phyloP scores from a whole-genome alignment of 2,113 vertebrate genomes.

The Xiphophorus hellerii region DNA sequence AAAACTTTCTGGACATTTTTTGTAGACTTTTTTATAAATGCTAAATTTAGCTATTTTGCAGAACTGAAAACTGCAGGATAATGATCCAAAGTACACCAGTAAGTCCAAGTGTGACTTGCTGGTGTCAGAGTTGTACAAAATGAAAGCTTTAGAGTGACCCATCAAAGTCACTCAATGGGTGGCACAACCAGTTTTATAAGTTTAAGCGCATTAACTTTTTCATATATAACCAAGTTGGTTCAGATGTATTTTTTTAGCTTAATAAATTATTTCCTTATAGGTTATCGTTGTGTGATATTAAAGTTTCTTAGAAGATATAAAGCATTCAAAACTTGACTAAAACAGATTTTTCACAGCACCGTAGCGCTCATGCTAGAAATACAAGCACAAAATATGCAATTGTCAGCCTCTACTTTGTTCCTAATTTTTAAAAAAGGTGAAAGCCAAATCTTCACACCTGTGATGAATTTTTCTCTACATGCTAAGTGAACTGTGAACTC shows the following conservation, averaged over 20 bases:
- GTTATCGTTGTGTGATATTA: background rate
- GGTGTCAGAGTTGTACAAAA: too few relatives aligned
- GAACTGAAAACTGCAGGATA: too few relatives aligned
- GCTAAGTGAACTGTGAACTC: background rate
- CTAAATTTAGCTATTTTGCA: too few relatives aligned
- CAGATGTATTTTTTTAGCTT: background rate
- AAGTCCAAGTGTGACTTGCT: too few relatives aligned
- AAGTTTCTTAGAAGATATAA: background rate
- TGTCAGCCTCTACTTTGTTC: conserved; percentile 14
- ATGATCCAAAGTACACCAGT: too few relatives aligned
- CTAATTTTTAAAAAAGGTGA: conserved; percentile 34
- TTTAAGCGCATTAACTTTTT: background rate
- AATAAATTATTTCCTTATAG: background rate
- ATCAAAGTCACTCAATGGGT: too few relatives aligned
- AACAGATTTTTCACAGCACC: background rate
- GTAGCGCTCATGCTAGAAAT: background rate
- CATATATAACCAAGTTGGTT: background rate
- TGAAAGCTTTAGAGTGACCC: too few relatives aligned
- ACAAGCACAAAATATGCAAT: background rate
- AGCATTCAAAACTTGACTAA: background rate
- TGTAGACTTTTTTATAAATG: background rate
- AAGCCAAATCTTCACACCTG: conserved; percentile 41
- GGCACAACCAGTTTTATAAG: too few relatives aligned
- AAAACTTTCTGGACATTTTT: background rate
- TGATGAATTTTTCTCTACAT: conserved; percentile 7